Conservation (phyloP, 2,113 vertebrate genomes). For the Chaetorhynchus papuensis region DNA sequence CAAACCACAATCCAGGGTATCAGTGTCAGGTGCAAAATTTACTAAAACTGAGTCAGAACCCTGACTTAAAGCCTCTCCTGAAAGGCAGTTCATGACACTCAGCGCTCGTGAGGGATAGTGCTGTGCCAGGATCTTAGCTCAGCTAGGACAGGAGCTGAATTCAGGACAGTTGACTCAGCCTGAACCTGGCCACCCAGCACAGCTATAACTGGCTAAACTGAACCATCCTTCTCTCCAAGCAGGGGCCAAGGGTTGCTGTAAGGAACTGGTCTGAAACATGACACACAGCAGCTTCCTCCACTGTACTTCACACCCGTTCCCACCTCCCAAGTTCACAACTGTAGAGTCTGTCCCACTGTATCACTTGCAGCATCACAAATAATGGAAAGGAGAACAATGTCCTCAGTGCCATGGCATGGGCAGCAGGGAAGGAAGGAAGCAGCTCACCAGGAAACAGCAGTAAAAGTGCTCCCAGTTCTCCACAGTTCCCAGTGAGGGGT, state of each 20-base stretch:
- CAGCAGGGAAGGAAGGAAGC: background rate
- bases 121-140: background rate
- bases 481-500: background rate
- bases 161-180: background rate
- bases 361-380: background rate
- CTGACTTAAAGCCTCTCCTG: background rate
- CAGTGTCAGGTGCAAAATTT: background rate
- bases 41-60: background rate
- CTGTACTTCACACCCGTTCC: background rate
- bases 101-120: rapidly evolving
- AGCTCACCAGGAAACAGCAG: background rate
- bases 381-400: background rate
- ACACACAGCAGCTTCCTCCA: background rate
- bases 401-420: background rate
- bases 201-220: background rate
- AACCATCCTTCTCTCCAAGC: background rate
- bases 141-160: background rate
- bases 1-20: background rate
- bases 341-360: background rate
- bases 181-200: background rate
- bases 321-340: background rate
- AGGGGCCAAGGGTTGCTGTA: background rate
- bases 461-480: background rate
- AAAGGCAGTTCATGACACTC: background rate
- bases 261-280: background rate